Percentiles rank a stretch among this genome's conserved stretches.
Evolutionary conservation across 2,888 invertebrate species (phyloP).

Genomic region (Vanessa cardui): DNA sequence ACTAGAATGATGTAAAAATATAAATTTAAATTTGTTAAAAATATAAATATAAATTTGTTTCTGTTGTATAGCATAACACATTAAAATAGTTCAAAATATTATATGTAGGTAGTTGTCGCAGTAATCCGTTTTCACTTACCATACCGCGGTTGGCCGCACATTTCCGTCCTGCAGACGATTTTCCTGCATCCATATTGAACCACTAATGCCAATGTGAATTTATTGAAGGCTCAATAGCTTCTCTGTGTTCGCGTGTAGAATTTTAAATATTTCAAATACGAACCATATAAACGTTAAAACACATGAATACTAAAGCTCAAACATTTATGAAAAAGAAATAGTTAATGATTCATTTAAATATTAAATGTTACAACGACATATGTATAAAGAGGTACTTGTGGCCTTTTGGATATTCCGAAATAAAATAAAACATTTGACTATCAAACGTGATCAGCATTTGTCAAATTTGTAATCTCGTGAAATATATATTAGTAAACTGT

Average conservation of each 20-base stretch:
- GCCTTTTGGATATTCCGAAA: neutral
- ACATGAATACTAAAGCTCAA: too few species aligned
- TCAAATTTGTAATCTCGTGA: neutral
- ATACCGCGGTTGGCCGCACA: constrained; percentile 47
- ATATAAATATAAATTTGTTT: too few species aligned
- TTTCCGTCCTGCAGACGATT: constrained; percentile 53
- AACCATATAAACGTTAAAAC: too few species aligned
- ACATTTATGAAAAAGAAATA: too few species aligned
- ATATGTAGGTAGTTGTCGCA: constrained; percentile 1
- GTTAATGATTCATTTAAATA: too few species aligned
- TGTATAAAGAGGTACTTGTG: too few species aligned
- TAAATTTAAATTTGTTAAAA: too few species aligned
- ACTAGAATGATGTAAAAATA: too few species aligned
- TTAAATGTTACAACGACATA: too few species aligned
- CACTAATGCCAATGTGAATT: constrained; percentile 45
- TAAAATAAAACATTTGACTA: constrained; percentile 1
- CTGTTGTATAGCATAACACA: neutral
- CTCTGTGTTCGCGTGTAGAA: neutral
- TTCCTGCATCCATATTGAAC: constrained; percentile 54
- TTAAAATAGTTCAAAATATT: neutral
- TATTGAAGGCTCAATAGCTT: constrained; percentile 22
- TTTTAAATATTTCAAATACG: constrained; percentile 15
- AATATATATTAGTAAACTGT: too few species aligned
- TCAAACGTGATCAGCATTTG: neutral
- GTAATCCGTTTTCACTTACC: constrained; percentile 9